phyloP scores from a whole-genome alignment of 2,797 vertebrate genomes.

The Ctenochaetus hawaiiensis region DNA sequence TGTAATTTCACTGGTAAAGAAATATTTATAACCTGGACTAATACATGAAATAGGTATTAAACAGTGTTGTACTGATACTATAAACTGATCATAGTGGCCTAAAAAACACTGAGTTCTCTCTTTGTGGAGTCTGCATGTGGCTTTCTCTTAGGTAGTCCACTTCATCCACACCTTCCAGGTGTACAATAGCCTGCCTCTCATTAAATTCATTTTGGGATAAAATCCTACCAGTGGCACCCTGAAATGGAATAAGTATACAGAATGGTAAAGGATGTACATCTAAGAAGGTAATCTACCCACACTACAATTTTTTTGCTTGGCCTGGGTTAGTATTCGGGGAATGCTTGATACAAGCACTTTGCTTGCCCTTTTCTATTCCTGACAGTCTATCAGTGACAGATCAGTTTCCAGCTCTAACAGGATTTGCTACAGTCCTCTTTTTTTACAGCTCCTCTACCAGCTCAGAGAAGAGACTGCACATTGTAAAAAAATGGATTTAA shows the following conservation, averaged over 20 bases:
- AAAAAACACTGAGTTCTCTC: neutral
- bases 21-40: too few species aligned
- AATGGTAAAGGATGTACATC: neutral
- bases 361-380: neutral
- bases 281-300: neutral
- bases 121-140: neutral
- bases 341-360: neutral
- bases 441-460: neutral
- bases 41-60: too few species aligned
- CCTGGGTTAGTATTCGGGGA: neutral
- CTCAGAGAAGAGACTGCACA: neutral
- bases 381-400: conserved; percentile 4
- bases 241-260: neutral
- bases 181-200: neutral
- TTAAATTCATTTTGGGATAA: neutral
- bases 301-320: neutral
- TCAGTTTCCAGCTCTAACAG: neutral
- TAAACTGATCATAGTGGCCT: too few species aligned
- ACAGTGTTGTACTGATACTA: too few species aligned
- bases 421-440: neutral
- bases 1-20: too few species aligned
- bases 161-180: neutral
- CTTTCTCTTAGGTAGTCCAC: neutral
- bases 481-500: neutral
- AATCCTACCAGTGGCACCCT: neutral